A percentile compares a stretch with the other conserved stretches of the same genome.
Conservation (phyloP, 2,797 vertebrate genomes). For the Lutjanus campechanus region DNA sequence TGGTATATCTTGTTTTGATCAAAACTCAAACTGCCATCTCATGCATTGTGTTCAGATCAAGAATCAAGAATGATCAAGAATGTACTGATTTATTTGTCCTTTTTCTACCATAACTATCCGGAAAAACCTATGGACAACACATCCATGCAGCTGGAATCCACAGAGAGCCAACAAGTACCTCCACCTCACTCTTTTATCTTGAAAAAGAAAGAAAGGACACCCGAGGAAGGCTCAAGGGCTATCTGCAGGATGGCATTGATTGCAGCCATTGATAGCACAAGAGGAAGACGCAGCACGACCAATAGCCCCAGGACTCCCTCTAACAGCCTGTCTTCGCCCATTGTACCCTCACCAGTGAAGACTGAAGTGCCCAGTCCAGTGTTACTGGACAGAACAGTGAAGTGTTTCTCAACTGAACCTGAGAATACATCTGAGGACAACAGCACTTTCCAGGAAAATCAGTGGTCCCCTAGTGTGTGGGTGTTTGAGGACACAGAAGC, state of each 20-base stretch:
- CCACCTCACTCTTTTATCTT: conserved; percentile 41
- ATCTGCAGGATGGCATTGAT: conserved; percentile 78
- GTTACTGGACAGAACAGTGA: neutral
- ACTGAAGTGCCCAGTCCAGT: conserved; percentile 20
- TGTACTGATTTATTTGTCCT: neutral
- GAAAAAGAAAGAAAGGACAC: conserved; percentile 72
- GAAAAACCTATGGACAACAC: conserved; percentile 3
- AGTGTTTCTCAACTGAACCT: conserved; percentile 24
- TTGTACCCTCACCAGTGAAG: conserved; percentile 1
- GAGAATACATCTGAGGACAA: conserved; percentile 2
- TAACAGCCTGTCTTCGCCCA: neutral
- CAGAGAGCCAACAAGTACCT: conserved; percentile 6
- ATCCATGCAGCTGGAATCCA: conserved; percentile 19
- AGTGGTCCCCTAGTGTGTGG: neutral
- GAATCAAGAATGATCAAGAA: too few relatives aligned
- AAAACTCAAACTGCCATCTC: neutral
- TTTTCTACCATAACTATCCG: conserved; percentile 34
- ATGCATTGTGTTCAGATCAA: neutral
- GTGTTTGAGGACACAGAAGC: conserved; percentile 40
- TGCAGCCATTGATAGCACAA: conserved; percentile 65
- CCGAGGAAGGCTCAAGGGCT: conserved; percentile 77
- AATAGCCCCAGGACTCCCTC: neutral
- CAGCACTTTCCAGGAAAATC: neutral
- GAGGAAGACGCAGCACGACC: neutral
- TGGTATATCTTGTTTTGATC: neutral